Evolutionary conservation across 2,113 vertebrate species (phyloP).

Genomic region (Drymodes brunneopygia): DNA sequence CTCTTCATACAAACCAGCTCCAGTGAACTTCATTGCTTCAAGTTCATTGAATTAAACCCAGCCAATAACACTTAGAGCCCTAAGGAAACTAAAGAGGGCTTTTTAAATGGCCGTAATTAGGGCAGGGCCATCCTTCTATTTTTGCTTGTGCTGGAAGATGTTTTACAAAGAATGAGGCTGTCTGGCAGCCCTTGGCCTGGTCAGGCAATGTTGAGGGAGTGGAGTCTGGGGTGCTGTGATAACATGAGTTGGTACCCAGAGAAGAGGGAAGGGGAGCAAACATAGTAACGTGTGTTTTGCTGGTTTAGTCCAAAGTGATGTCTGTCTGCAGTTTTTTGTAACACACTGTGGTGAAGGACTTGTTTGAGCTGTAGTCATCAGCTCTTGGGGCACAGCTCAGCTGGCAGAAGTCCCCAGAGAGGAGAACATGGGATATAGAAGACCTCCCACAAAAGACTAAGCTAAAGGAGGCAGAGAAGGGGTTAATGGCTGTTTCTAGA

Average conservation of each 20-base stretch:
- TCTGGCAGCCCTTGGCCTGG: not conserved
- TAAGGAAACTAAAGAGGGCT: not conserved
- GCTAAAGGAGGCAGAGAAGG: not conserved
- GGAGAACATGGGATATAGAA: not conserved
- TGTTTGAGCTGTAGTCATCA: not conserved
- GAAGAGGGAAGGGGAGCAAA: not conserved
- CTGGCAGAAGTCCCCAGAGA: not conserved
- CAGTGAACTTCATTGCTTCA: not conserved
- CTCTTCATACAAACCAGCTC: not conserved
- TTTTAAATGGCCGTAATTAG: constrained; percentile 20
- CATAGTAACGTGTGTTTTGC: not conserved
- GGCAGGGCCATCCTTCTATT: not conserved
- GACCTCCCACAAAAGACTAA: not conserved
- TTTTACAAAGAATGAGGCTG: not conserved
- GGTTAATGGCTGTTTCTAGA: not conserved
- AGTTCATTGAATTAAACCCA: constrained; percentile 20
- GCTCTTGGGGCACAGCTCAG: not conserved
- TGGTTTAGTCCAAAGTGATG: not conserved
- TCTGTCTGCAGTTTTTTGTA: not conserved
- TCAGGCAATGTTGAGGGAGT: not conserved
- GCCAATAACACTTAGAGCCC: not conserved
- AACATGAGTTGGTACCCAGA: rapidly evolving
- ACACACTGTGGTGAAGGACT: not conserved
- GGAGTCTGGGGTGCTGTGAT: not conserved
- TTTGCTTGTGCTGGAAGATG: not conserved